Evolutionary conservation across 2,888 invertebrate species (phyloP), one percentile per base, ranked within the genome.

Genomic region (Prostheceraeus crozeri): DNA sequence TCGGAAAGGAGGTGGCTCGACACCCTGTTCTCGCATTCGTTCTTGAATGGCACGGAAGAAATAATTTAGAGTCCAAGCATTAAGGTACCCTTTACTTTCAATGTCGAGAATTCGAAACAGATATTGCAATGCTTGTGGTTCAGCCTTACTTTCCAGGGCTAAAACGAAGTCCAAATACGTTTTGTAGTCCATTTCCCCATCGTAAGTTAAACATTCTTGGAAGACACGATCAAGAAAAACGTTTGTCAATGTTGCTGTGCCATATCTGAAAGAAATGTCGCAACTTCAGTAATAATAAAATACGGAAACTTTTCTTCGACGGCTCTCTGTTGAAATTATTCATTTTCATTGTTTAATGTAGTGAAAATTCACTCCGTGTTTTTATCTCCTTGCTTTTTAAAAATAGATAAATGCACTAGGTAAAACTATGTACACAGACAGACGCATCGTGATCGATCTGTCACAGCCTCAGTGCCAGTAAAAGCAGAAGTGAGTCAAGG

Each of bases 121-220:
- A 72, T 89, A 94, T 30, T 89, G 87, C 23, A 93, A 78, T 0
- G 91, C 85, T 67, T 90, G 89, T 0, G 90, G 88, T 73, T 93
- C 91, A 63, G 84, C 83, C 19, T 89, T 82, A 78, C 93, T 90
- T 77, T 93, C 91, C 65, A 93, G 77, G 0, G 93, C 93, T 30
- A 94, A 80, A 0, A 91, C 89, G 73, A 96, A 84, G 74, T 94
- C 91, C 23, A 96, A 79, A 75, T 90, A 96, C 0, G 90, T 89
- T 78, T 93, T 93, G 78, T 93, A 96, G 77, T 96, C 27, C 72
- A 75, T 76, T 71, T 75, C 75, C 53, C 76, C 77, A 60, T 89
- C 87, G 73, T 90, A 93, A 0, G 93, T 94, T 2, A 91, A 81
- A 70, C 89, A 91, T 70, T 91, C 91, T 74, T 93, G 89, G 78